Base-by-base conservation (phyloP, 2,888 invertebrate genomes). In the Axea sp. region DNA sequence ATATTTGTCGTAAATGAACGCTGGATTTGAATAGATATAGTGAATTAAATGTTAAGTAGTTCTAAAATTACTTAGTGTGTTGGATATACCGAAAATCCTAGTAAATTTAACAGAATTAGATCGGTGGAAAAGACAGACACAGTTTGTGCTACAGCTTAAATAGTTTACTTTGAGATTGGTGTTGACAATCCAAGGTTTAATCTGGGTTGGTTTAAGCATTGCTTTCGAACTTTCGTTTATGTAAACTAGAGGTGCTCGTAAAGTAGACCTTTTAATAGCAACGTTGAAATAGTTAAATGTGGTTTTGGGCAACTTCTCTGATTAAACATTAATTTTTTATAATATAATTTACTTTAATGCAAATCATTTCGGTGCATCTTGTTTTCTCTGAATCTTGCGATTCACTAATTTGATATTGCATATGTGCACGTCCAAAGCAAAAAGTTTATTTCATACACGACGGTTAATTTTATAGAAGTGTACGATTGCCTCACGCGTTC, bases 131-230 rank as follows among this genome's bases (percentile, higher is more conserved):
- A 73, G 67, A 60, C 65, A 67, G 73, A 62, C 73, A 67, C 60
- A 60, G 67, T 62, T 67, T 73, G 67, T 60, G 53, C 53, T 65
- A 60, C 47, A 67, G 73, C 73, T 73, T 73, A 73, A 62, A 73
- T 55, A 73, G 67, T 73, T 73, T 62, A 67, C 67, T 62, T 73
- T 60, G 67, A 73, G 67, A 73, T 68, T 67, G 73, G 73, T 73
- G 73, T 73, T 73, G 73, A 73, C 73, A 73, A 73, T 73, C 57
- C 64, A 30, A 68, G 62, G 73, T 73, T 73, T 73, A 73, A 73
- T 57, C 68, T 51, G 45, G 64, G 68, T 68, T 62, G 62, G 73
- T 67, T 73, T 62, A 73, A 73, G 73, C 73, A 68, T 55, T 73
- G 73, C 73, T 67, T 67, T 67, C 67, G 60, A 73, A 73, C 68